Base-by-base conservation (phyloP, 2,797 vertebrate species). In the Sebastes steindachneri region DNA sequence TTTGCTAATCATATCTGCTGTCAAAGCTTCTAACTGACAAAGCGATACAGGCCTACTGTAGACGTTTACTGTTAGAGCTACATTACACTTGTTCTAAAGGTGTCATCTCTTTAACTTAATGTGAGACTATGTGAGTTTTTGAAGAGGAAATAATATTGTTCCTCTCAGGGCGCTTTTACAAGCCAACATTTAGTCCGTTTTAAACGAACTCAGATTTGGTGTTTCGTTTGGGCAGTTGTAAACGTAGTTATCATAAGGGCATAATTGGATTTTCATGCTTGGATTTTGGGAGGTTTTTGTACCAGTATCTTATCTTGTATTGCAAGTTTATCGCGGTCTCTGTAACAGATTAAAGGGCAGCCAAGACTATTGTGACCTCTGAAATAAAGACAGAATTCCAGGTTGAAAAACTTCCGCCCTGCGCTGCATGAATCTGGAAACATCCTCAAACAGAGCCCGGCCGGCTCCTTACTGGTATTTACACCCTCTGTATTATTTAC, bases 401-500 rank as follows among this genome's bases (percentile, higher is more conserved):
- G 68, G 73, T 86, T 5, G 29, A 82, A 80, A 73, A 48, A 48
- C 69, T 19, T 84, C 72, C 21, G 1, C 73, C 21, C 51, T 12
- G 45, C 2, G 33, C 29, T 70, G 45, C 57, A 66, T 11, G 21
- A 84, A 60, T 68, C 66, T 79, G 64, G 58, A 69, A 82, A 84
- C 77, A 72, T 79, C 75, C 75, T 66, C 66, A 66, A 29, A 81
- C 79, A 70, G 77, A 54, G 25, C 37, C 0, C 37, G 5, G 5
- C 37, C 9, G 19, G 26, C 31, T 28, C 51, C 41, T 83, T 77
- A 21, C 76, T 55, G 64, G 77, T 85, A 90, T 87, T 89, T 87
- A 74, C 80, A 70, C 69, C 85, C 53, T 79, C n/a, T 3, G 31
- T 21, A 77, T 89, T 89, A 69, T 92, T 92, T 88, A 86, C 83